phyloP scores from a whole-genome alignment of 2,888 invertebrate genomes.

The Agrotis clavis region DNA sequence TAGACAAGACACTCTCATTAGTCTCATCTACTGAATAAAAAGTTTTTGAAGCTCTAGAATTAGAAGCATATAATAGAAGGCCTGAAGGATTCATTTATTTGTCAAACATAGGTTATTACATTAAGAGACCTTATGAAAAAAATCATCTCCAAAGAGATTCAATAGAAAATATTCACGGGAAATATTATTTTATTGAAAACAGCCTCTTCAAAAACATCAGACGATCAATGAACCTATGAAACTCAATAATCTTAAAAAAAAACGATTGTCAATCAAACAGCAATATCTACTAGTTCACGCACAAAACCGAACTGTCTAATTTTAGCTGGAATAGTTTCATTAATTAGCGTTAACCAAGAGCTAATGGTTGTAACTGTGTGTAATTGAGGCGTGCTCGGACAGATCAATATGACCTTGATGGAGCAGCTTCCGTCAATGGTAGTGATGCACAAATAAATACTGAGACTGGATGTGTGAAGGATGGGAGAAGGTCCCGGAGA shows the following conservation, averaged over 20 bases:
- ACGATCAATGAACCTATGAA: not conserved
- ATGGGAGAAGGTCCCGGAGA: slow-evolving; percentile 15
- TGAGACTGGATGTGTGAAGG: not conserved
- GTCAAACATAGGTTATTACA: too few relatives aligned
- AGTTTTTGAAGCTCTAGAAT: too few relatives aligned
- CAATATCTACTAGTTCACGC: slow-evolving; percentile 3
- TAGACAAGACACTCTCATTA: too few relatives aligned
- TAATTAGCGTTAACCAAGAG: slow-evolving; percentile 42
- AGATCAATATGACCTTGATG: slow-evolving; percentile 45
- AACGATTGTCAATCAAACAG: not conserved
- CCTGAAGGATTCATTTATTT: too few relatives aligned
- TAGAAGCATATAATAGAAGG: too few relatives aligned
- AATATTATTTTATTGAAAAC: too few relatives aligned
- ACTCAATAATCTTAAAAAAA: not conserved
- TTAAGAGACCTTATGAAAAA: too few relatives aligned
- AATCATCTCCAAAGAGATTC: too few relatives aligned
- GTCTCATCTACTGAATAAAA: too few relatives aligned
- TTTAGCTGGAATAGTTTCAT: slow-evolving; percentile 37
- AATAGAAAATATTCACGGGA: too few relatives aligned
- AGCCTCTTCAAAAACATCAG: not conserved
- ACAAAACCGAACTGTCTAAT: slow-evolving; percentile 11
- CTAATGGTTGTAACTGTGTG: slow-evolving; percentile 41
- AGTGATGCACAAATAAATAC: slow-evolving; percentile 19
- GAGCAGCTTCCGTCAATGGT: slow-evolving; percentile 28
- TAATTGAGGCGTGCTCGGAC: slow-evolving; percentile 44